Conservation (phyloP, 2,797 vertebrate species). For the Hephaestus fuliginosus region DNA sequence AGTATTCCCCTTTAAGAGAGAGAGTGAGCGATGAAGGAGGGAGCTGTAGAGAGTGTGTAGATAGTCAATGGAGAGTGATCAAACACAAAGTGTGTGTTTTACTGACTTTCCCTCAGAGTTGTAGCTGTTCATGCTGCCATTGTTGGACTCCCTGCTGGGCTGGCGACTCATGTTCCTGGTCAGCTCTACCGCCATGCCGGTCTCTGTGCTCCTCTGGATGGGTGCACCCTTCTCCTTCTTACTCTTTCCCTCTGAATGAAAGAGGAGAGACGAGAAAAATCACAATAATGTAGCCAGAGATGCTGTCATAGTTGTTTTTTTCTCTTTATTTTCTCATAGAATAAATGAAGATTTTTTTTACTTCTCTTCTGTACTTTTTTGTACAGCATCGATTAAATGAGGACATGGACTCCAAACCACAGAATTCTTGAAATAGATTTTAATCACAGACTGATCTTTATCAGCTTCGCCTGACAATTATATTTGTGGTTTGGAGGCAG, state of each 20-base stretch:
- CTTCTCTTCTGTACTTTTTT: background rate
- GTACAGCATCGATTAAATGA: background rate
- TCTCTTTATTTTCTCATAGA: background rate
- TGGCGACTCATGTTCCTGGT: conserved; percentile 96
- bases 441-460: background rate
- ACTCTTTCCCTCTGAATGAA: conserved; percentile 89
- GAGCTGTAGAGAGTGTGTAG: background rate
- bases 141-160: conserved; percentile 96
- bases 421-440: background rate
- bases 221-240: conserved; percentile 95
- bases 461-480: background rate
- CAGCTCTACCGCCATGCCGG: conserved; percentile 95
- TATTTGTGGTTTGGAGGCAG: background rate
- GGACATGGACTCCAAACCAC: background rate
- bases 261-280: background rate
- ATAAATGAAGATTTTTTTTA: background rate
- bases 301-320: background rate
- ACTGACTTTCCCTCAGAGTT: conserved; percentile 99
- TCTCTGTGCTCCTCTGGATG: conserved; percentile 98
- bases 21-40: background rate
- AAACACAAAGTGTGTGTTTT: conserved; percentile 22
- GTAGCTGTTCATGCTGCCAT: conserved; percentile 97
- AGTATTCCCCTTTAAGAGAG: conserved; percentile 1
- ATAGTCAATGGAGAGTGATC: background rate
- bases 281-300: background rate